These are phyloP conservation scores for Iphiclides podalirius DNA, from an alignment of 2,888 invertebrate species.

Conservation along the genomic window DNA sequence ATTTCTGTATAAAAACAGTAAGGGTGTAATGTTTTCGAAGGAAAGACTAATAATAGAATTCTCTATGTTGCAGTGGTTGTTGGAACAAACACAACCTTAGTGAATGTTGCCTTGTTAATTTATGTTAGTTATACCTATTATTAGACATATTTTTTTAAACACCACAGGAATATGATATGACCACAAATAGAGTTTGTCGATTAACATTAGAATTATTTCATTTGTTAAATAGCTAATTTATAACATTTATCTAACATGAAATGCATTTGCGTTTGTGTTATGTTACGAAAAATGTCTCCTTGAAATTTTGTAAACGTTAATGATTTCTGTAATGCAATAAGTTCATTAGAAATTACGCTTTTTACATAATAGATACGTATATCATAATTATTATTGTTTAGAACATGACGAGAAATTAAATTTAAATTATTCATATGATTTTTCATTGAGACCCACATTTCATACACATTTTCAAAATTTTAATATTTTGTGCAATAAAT, in stretches of 20 bases:
- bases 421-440: slow-evolving; percentile 63
- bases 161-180: background rate
- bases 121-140: background rate
- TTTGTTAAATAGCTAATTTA: slow-evolving; percentile 26
- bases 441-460: no score
- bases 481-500: no score
- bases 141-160: slow-evolving; percentile 9
- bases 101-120: background rate
- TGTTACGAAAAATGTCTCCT: slow-evolving; percentile 6
- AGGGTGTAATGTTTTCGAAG: no score
- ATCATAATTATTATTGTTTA: slow-evolving; percentile 47
- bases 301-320: slow-evolving; percentile 35
- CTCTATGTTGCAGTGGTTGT: no score
- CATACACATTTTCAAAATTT: no score
- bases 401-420: slow-evolving; percentile 51
- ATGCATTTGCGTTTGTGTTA: background rate
- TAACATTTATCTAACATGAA: slow-evolving; percentile 19
- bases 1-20: no score
- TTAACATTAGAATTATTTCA: slow-evolving; percentile 7
- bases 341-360: slow-evolving; percentile 54
- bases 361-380: slow-evolving; percentile 56
- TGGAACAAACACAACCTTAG: no score
- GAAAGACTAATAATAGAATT: no score
- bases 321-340: slow-evolving; percentile 48
- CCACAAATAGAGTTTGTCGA: background rate